Conservation (phyloP, 2,888 invertebrate species). For the Resseliella maxima region DNA sequence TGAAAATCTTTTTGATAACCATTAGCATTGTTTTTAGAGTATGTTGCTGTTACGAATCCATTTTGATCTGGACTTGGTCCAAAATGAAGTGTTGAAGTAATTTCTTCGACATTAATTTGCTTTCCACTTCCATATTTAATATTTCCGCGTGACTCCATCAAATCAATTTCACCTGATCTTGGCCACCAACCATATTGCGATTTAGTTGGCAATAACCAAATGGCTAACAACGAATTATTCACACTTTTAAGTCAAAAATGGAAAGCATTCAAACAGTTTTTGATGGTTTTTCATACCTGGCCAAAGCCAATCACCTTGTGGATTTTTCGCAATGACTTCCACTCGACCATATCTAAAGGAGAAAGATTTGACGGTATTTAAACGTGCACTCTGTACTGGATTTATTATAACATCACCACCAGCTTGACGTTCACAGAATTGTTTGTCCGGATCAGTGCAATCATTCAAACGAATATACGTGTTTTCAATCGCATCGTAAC, state of each 20-base stretch:
- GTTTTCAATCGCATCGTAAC: neutral
- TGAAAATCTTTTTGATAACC: constrained; percentile 61
- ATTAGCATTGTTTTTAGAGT: constrained; percentile 57
- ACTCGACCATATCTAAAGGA: constrained; percentile 64
- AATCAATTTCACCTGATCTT: constrained; percentile 66
- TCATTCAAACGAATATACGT: constrained; percentile 63
- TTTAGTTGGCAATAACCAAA: constrained; percentile 61
- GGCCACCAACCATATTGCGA: constrained; percentile 65
- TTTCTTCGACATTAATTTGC: constrained; percentile 60
- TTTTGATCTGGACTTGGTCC: constrained; percentile 63
- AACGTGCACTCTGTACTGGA: constrained; percentile 68
- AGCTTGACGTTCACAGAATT: constrained; percentile 67
- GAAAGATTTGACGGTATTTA: constrained; percentile 63
- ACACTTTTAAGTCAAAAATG: no score
- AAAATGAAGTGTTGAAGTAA: constrained; percentile 66
- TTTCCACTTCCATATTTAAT: constrained; percentile 59
- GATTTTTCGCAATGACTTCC: constrained; percentile 65
- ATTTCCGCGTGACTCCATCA: constrained; percentile 65
- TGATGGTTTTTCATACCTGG: no score
- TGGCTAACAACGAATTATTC: constrained; percentile 57
- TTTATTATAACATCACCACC: constrained; percentile 63
- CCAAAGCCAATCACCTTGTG: constrained; percentile 63
- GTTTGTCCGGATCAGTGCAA: neutral
- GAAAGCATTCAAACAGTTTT: no score
- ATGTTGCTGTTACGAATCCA: constrained; percentile 61